These are phyloP conservation scores for Actenoides lindsayi DNA, from an alignment of 2,113 vertebrate species.

Conservation along the genomic window DNA sequence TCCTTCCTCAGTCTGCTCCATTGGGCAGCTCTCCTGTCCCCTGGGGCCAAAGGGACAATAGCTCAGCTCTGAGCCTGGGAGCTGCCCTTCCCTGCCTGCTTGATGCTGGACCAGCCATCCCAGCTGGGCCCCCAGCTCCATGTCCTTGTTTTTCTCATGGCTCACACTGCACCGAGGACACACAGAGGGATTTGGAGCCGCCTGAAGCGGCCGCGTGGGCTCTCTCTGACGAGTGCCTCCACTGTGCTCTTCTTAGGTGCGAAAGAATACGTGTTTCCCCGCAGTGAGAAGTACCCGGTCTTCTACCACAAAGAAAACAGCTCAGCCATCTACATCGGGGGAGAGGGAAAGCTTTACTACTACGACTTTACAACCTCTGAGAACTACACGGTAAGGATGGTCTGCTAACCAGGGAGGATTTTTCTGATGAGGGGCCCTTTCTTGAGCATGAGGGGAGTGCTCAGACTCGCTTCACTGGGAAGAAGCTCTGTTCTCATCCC, in stretches of 20 bases:
- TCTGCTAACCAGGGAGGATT: neutral
- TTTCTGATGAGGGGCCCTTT: neutral
- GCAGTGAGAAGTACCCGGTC: constrained; percentile 62
- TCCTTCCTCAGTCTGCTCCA: too few species aligned
- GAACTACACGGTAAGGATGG: constrained; percentile 24
- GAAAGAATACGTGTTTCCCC: constrained; percentile 50
- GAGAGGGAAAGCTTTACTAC: constrained; percentile 69
- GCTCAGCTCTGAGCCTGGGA: neutral
- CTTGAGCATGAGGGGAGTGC: neutral
- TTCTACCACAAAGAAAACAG: constrained; percentile 71
- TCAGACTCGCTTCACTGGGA: neutral
- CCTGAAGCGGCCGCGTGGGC: neutral
- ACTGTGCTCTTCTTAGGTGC: constrained; percentile 40
- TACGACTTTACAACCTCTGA: constrained; percentile 38
- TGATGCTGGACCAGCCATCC: neutral
- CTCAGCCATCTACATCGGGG: constrained; percentile 66
- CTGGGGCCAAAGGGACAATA: neutral
- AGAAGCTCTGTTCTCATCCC: neutral
- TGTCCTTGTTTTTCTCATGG: accelerated
- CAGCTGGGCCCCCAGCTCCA: accelerated
- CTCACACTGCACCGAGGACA: neutral
- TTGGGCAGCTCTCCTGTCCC: neutral
- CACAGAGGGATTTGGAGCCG: accelerated
- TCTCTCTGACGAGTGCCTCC: neutral
- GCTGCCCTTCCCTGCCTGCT: neutral